Percentiles rank a stretch among this genome's conserved stretches.
Conservation (phyloP, 2,888 invertebrate species). For the Hedya salicella region DNA sequence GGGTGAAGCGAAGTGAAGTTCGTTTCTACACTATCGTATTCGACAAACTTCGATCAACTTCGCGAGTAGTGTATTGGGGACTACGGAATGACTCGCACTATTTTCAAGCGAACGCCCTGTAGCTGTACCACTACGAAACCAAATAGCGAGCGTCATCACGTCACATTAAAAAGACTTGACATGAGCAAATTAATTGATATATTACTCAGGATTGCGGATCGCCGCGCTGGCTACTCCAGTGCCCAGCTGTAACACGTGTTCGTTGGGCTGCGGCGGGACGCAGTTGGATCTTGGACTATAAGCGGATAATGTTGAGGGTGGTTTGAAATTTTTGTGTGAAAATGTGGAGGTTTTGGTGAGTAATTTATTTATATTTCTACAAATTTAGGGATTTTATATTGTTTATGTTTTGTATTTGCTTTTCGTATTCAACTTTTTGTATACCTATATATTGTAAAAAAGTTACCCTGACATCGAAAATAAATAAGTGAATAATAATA, state of each 20-base stretch:
- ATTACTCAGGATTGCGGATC: conserved; percentile 62
- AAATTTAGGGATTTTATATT: no score
- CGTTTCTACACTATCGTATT: no score
- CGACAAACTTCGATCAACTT: no score
- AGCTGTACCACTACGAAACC: background rate
- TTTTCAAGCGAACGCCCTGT: conserved; percentile 18
- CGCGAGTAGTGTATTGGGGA: no score
- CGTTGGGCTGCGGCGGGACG: background rate
- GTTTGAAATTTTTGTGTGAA: conserved; percentile 26
- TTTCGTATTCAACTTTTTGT: no score
- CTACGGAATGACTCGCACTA: conserved; percentile 1
- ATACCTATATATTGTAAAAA: no score
- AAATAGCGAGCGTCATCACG: conserved; percentile 20
- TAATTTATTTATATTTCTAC: background rate
- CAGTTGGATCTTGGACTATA: conserved; percentile 31
- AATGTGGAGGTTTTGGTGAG: conserved; percentile 39
- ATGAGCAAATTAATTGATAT: conserved; percentile 73
- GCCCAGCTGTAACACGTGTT: background rate
- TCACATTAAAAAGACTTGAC: conserved; percentile 60
- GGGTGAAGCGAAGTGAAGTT: no score
- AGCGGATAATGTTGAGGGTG: conserved; percentile 14
- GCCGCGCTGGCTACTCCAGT: conserved; percentile 48
- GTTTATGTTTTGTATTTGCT: no score
- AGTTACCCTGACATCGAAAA: no score
- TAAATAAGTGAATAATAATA: no score